These are phyloP conservation scores for Muscicapa adusta DNA, from an alignment of 2,113 vertebrate species.

Conservation along the genomic window DNA sequence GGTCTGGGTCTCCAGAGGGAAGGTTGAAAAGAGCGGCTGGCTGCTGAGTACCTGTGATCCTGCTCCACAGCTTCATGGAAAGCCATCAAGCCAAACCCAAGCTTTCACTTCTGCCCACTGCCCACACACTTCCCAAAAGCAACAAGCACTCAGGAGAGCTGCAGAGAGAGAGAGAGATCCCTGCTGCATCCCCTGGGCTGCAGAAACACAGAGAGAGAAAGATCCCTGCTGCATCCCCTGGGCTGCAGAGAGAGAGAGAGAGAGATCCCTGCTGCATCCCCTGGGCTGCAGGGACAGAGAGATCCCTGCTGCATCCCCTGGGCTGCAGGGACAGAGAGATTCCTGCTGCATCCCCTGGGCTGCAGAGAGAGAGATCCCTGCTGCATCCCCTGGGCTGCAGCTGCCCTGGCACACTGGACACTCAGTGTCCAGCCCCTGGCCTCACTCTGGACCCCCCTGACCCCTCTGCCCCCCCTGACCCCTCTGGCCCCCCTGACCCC, in stretches of 20 bases:
- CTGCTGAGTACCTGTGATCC: not conserved
- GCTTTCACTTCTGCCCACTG: not conserved
- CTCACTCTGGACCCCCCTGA: too few species aligned
- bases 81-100: not conserved
- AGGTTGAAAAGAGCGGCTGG: not conserved
- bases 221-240: too few species aligned
- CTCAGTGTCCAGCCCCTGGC: too few species aligned
- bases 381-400: not conserved
- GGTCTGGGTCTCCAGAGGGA: not conserved
- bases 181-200: too few species aligned
- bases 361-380: too few species aligned
- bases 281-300: too few species aligned
- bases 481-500: too few species aligned
- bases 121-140: not conserved
- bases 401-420: too few species aligned
- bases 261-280: not conserved
- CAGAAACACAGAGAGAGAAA: not conserved
- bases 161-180: not conserved
- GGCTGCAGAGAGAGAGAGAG: not conserved
- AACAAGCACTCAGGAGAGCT: not conserved
- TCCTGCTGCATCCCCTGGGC: too few species aligned
- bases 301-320: too few species aligned
- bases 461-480: too few species aligned
- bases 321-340: too few species aligned
- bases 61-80: constrained; percentile 1